Base-by-base conservation (phyloP, 2,888 invertebrate species). In the Torymus texanus region DNA sequence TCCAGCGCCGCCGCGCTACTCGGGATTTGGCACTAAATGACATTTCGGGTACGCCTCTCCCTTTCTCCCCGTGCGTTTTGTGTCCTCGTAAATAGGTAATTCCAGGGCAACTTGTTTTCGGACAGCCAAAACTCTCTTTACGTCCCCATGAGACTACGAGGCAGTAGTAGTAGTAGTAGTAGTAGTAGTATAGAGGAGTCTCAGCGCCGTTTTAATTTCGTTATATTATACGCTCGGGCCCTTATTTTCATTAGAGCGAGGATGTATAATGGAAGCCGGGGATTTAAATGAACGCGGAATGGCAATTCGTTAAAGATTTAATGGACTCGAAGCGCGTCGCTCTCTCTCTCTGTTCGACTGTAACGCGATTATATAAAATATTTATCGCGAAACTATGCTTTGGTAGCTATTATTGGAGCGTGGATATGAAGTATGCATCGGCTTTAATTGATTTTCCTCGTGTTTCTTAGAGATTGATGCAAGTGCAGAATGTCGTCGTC, bases 51-150 rank as follows among this genome's bases (percentile, higher is more conserved):
- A 58, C 21, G 21, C 21, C 21, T 21, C 21, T 21, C 21, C 21
- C 21, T 21, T 63, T 63, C n/a, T 8, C 1, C 41, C 41, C 8
- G 41, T 41, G 29, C 59, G 65, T 71, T 71, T 58, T 75, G 65
- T 72, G 41, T 41, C 41, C 75, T 78, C 75, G 78, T 81, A 81
- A 81, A 81, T 81, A 78, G 75, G 75, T 80, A 78, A 80, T 80
- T 75, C 58, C 78, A 61, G 75, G 56, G 55, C 41, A 74, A 80
- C 74, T 72, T 67, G 72, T 77, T 76, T 72, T 73, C 73, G 67
- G 58, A n/a, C 65, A 21, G 18, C 53, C 63, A n/a, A 53, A 24
- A 41, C 29, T 58, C 66, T n/a, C 41, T 76, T 70, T 75, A 70
- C 63, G 59, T 68, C 78, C 68, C 68, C 78, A 10, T 10, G 74